A percentile compares a stretch with the other conserved stretches of the same genome.
These are phyloP conservation scores for Petrocephalus microphthalmus DNA, from an alignment of 2,113 vertebrate genomes.

Conservation along the genomic window DNA sequence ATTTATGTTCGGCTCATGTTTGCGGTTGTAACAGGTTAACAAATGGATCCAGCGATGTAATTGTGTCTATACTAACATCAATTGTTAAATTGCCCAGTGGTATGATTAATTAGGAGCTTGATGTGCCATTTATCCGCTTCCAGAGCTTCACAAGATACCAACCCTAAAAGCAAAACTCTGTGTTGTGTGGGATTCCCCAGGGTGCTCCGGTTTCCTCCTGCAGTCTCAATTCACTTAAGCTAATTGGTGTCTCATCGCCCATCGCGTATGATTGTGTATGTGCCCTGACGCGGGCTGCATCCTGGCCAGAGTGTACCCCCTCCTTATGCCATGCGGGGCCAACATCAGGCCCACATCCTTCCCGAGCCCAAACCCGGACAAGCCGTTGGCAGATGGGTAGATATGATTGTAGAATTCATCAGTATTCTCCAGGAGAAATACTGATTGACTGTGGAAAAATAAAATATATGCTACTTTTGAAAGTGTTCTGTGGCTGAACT, in stretches of 20 bases:
- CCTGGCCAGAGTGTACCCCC: neutral
- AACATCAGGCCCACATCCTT: neutral
- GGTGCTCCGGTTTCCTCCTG: neutral
- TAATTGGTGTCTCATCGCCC: slow-evolving; percentile 1
- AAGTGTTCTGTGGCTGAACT: neutral
- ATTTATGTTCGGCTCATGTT: neutral
- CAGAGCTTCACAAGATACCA: neutral
- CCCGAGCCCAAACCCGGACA: neutral
- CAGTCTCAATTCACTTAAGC: neutral
- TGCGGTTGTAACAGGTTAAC: neutral
- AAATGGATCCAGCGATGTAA: neutral
- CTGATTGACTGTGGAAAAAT: neutral
- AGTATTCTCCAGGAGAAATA: neutral
- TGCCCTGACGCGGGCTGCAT: neutral
- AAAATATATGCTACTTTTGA: neutral
- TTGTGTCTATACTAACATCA: neutral
- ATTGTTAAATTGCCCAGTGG: slow-evolving; percentile 1
- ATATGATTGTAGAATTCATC: neutral
- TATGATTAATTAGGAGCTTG: neutral
- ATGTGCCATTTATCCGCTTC: neutral
- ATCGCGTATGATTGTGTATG: neutral
- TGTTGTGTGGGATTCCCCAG: neutral
- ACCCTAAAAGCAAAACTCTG: neutral
- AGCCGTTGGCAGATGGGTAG: neutral
- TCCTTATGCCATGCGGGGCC: neutral